Evolutionary conservation across 30 jellyfish, hydroid and myxozoan species (phyloP), one percentile per base, ranked within the genome.

Genomic region (Aurelia aurita): DNA sequence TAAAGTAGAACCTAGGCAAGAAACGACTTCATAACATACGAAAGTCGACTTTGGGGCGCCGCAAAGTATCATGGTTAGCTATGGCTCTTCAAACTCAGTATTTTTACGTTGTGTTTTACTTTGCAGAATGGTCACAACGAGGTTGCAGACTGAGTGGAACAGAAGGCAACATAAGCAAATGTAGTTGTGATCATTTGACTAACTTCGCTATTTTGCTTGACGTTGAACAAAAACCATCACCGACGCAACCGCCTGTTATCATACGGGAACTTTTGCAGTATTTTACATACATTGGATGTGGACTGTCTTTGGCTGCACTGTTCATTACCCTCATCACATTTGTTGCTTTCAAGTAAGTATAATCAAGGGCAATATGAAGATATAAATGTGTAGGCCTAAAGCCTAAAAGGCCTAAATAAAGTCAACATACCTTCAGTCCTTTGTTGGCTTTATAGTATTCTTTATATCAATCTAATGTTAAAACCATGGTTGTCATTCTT

Each of bases 121-220:
- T 47, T 72, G n/a, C 44, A 72, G 87, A 57, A 34, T 75, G 87
- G 87, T 75, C 87, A 10, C 62, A 32, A 14, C 43, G 76, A 28
- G 87, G 87, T 13, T 75, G 87, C 61, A 58, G 87, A 55, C 35
- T 53, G 11, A 77, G 57, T 31, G 47, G 25, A 21, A 58, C 45
- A 8, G 47, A 59, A 12, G 43, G 20, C 18, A 28, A 16, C 5
- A 55, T 9, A 23, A 21, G 23, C 43, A 57, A 54, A 27, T 75
- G 87, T 47, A 75, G 87, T 53, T 75, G 87, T 23, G 34, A 57
- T 39, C 87, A 75, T 53, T 22, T 75, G 87, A 75, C 87, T 16
- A 75, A 75, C 77, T 75, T 75, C 35, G 87, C 87, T 5, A 67
- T 75, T 28, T 35, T 75, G 20, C 76, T 75, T 29, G 87, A 75